These are phyloP conservation scores for Dicrostonyx torquatus DNA, from an alignment of 2,797 vertebrate species.

Conservation along the genomic window DNA sequence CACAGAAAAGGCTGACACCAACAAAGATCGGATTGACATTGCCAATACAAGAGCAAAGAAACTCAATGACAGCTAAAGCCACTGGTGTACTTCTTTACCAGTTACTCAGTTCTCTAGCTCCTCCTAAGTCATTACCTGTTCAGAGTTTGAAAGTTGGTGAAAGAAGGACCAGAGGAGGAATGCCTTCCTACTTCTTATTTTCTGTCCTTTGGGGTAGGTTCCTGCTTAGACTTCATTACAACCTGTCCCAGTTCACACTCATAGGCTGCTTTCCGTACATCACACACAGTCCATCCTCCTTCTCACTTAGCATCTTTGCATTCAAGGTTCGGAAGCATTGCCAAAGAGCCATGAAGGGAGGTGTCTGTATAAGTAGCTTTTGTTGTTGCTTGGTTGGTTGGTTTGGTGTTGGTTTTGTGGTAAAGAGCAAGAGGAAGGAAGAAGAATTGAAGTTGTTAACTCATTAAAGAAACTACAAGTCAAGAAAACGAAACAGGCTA, in stretches of 20 bases:
- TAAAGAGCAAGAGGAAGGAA: neutral
- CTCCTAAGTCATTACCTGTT: constrained; percentile 49
- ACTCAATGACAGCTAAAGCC: constrained; percentile 91
- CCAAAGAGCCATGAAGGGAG: constrained; percentile 63
- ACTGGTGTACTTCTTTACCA: constrained; percentile 67
- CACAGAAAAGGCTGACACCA: constrained; percentile 94
- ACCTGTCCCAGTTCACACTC: neutral
- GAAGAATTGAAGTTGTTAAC: constrained; percentile 27
- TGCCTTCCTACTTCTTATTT: neutral
- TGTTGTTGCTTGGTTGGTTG: neutral
- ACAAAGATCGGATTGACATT: constrained; percentile 93
- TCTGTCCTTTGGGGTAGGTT: constrained; percentile 25
- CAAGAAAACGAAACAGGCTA: neutral
- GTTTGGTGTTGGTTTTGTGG: constrained; percentile 21
- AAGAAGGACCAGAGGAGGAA: constrained; percentile 38
- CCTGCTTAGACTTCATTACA: neutral
- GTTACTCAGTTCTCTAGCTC: constrained; percentile 51
- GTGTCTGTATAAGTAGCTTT: neutral
- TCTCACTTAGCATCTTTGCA: constrained; percentile 45
- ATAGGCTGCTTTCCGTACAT: constrained; percentile 28
- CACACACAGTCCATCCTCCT: neutral
- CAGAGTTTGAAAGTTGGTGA: constrained; percentile 56
- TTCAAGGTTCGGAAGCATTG: constrained; percentile 65
- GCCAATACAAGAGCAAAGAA: constrained; percentile 96
- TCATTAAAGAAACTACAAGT: constrained; percentile 50